These are phyloP conservation scores for Phrynocephalus versicolor DNA, from an alignment of 2,113 vertebrate species.

Conservation along the genomic window DNA sequence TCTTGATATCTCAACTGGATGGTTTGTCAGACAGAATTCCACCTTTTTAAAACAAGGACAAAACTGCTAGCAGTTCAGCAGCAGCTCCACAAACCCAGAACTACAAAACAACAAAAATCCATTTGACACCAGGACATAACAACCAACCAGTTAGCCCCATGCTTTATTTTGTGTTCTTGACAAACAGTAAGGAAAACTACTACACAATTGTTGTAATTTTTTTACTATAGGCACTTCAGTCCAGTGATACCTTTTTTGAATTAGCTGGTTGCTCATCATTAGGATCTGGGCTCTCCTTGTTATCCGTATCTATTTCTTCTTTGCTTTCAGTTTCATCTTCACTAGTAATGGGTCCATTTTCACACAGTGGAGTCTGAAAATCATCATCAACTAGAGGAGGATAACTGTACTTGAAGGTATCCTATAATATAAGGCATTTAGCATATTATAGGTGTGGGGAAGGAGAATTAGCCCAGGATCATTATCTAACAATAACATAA, in stretches of 20 bases:
- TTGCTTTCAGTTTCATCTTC: constrained; percentile 93
- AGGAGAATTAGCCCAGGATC: neutral
- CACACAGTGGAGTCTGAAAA: constrained; percentile 92
- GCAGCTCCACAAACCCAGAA: neutral
- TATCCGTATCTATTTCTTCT: constrained; percentile 83
- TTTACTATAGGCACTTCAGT: neutral
- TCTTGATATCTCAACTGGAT: neutral
- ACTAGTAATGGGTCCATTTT: constrained; percentile 89
- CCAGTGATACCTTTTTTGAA: constrained; percentile 87
- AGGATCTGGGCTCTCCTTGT: constrained; percentile 83
- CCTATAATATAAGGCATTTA: constrained; percentile 74
- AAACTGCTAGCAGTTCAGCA: neutral
- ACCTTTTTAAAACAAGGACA: neutral
- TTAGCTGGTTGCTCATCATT: constrained; percentile 80
- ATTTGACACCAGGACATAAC: neutral
- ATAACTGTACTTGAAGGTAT: constrained; percentile 94
- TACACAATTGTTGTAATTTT: neutral
- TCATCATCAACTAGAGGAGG: constrained; percentile 97
- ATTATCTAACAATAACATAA: neutral
- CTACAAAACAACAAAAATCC: neutral
- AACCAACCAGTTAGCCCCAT: neutral
- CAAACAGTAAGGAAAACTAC: neutral
- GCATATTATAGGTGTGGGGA: neutral
- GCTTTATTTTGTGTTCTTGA: neutral
- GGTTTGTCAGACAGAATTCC: neutral